Evolutionary conservation across 2,888 invertebrate genomes (phyloP), one percentile per base, ranked within the genome.

Genomic region (Drosophila algonquin): DNA sequence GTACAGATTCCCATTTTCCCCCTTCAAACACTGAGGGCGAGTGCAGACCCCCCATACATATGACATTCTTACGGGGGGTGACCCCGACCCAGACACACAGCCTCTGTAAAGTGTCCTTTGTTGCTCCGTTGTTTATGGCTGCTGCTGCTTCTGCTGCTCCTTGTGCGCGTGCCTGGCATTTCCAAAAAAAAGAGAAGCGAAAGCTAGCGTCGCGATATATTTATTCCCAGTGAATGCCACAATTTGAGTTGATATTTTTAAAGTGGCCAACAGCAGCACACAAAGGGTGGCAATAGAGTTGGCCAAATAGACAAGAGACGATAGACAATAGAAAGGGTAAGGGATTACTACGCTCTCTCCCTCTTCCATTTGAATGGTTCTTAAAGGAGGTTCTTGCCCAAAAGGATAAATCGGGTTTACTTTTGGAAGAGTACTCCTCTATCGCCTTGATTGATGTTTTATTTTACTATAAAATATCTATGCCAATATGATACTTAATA

Each of bases 241-340:
- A 85, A 81, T 85, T 81, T 74, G 77, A 85, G 86, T 87, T 85
- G 75, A 85, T 81, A 77, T 85, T 87, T 77, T 82, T 75, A 74
- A 81, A 87, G 77, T 74, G 88, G 75, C 62, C 47, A 46, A 58
- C 56, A 60, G 40, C 32, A n/a, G 50, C 18, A 12, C 12, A 32
- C 27, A 24, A n/a, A 40, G 27, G 27, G n/a, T 45, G 44, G n/a
- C 16, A 10, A 30, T 30, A 0, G 30, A 30, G 30, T 30, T 30
- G 30, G 30, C 30, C 30, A 30, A 10, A 53, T 18, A 40, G 12
- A 21, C 8, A 18, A n/a, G 5, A 14, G 8, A 24, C 21, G 21
- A 53, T 18, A 40, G 12, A 21, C 8, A 18, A 40, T 9, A 14
- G 8, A 24, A 54, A 8, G 12, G 12, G 5, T 0, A 14, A 12